These are phyloP conservation scores for Centropristis striata DNA, from an alignment of 2,113 vertebrate genomes.

Conservation along the genomic window DNA sequence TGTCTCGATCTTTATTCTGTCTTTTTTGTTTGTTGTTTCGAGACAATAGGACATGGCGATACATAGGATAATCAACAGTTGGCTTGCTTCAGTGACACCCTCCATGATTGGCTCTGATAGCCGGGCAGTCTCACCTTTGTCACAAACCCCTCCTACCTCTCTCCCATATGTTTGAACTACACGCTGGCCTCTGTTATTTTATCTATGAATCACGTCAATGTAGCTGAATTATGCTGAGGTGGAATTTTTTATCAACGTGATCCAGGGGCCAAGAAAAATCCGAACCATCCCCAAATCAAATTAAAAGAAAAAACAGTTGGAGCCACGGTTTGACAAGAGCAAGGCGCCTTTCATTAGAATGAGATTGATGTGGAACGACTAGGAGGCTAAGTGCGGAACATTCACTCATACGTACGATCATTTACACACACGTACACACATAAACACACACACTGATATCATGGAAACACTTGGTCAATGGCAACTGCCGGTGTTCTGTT, in stretches of 20 bases:
- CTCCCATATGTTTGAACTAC: conserved; percentile 16
- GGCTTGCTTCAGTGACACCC: conserved; percentile 56
- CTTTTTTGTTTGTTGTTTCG: conserved; percentile 59
- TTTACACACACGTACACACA: conserved; percentile 60
- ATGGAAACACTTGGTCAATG: conserved; percentile 78
- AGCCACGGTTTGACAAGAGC: conserved; percentile 74
- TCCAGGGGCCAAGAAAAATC: conserved; percentile 64
- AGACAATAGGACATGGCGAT: conserved; percentile 51
- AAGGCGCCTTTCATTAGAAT: conserved; percentile 79
- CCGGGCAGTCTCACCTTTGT: conserved; percentile 62
- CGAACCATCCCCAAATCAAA: conserved; percentile 76
- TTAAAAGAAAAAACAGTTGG: conserved; percentile 70
- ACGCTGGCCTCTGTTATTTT: conserved; percentile 41
- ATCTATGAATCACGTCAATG: conserved; percentile 58
- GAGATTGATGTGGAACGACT: conserved; percentile 80
- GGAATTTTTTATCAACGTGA: conserved; percentile 60
- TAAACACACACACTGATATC: conserved; percentile 74
- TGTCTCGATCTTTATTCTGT: conserved; percentile 51
- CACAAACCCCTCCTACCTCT: conserved; percentile 10
- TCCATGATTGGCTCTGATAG: conserved; percentile 50
- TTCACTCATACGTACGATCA: conserved; percentile 60
- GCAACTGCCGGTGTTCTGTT: conserved; percentile 55
- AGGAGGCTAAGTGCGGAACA: conserved; percentile 73
- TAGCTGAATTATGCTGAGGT: conserved; percentile 51
- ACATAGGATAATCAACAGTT: conserved; percentile 58